Conservation (phyloP, 2,113 vertebrate genomes). For the Phoenicopterus ruber region DNA sequence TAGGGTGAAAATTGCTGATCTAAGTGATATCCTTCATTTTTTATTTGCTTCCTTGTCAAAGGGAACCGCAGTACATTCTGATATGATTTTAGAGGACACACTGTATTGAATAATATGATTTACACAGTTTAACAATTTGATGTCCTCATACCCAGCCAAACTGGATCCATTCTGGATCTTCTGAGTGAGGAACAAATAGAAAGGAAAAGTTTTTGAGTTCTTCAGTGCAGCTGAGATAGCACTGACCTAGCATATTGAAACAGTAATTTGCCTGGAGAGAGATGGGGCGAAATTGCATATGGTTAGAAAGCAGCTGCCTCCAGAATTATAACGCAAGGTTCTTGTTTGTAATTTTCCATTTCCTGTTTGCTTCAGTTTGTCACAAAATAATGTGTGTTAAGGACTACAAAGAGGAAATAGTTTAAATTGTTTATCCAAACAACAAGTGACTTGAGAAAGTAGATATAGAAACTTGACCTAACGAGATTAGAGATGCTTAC, state of each 20-base stretch:
- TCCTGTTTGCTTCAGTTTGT: background rate
- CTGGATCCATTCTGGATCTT: background rate
- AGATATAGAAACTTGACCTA: background rate
- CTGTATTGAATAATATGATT: background rate
- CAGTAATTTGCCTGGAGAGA: background rate
- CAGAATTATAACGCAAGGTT: background rate
- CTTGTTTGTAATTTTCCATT: background rate
- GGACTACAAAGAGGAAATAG: background rate
- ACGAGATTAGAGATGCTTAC: background rate
- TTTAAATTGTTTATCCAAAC: background rate
- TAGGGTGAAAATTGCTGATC: background rate
- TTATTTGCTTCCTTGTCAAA: background rate
- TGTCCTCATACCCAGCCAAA: background rate
- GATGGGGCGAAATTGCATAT: background rate
- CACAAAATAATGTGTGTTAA: background rate
- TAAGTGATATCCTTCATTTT: background rate
- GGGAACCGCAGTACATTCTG: background rate
- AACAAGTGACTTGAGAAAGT: background rate
- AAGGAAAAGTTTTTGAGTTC: background rate
- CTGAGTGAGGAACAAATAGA: background rate
- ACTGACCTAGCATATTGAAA: background rate
- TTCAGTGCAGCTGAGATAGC: background rate
- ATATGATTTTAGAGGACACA: background rate
- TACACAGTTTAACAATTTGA: background rate
- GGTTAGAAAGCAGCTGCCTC: background rate